Base-by-base conservation (phyloP, 2,888 invertebrate species). In the Artemia sinica region DNA sequence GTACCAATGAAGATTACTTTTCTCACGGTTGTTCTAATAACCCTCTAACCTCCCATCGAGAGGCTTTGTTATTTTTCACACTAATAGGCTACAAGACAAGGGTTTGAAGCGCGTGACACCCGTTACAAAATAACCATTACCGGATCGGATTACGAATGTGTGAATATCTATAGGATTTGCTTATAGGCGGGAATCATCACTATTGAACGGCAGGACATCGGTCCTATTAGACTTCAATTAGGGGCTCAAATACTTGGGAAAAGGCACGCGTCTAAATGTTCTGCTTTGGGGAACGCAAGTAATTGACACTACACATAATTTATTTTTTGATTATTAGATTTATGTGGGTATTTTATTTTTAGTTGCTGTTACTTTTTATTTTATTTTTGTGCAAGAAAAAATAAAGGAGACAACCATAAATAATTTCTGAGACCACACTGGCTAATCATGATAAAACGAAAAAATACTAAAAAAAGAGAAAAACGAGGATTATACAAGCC, bases 111-210 rank as follows among this genome's bases (percentile, higher is more conserved):
- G 63, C 63, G 63, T 58, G 63, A 58, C 63, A 58, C 63, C 63
- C 63, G 63, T 58, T 58, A 58, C 63, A 58, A 58, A 58, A 58
- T 58, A 58, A 58, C 63, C 63, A 58, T 58, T 58, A 58, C 10
- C 14, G 63, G 63, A 58, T 58, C 63, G 14, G 63, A 58, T 58
- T 58, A 58, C 63, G 63, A 58, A 58, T 58, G 63, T 58, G 63
- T 28, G 63, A 58, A 58, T 58, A 58, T 58, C 63, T 28, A n/a
- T 18, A 58, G 63, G 63, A 58, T 58, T 58, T 58, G 28, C 63
- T 58, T n/a, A 58, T 58, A 58, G 28, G 63, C 14, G 63, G 63
- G 28, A 28, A 28, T 28, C n/a, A 18, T 18, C 28, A n/a, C 63
- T 58, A 28, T n/a, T 18, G 63, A 28, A 58, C 14, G n/a, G 63